Evolutionary conservation across 92 coral and sea anemone species (phyloP), one percentile per base, ranked within the genome.

Genomic region (Heteractis magnifica): DNA sequence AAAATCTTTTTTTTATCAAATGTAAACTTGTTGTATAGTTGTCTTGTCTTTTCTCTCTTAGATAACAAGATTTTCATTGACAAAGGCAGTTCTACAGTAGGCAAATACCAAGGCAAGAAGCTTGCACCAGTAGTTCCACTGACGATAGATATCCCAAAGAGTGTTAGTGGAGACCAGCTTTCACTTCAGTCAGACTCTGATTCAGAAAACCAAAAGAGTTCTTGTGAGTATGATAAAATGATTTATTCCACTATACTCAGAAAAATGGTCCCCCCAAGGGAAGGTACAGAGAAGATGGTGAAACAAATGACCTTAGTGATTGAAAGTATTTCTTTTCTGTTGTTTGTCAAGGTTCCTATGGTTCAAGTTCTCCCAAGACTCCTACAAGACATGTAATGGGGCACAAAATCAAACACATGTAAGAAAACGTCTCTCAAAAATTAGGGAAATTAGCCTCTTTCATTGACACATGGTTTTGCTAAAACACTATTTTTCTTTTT

Each of bases 371-470:
- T 20, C 95, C 97, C 48, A 88, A 88, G 82, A 94, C 98, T 41
- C 98, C 98, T 15, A 90, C 95, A 53, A 86, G 98, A 77, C 84
- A 87, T 83, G 93, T 88, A 10, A 88, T 93, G 97, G 92, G 94
- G 11, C 97, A 93, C 53, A 83, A 84, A 71, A 91, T 93, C 49
- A 87, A 87, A 64, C 99, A 96, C 94, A 96, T 93, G 99, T 96
- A 79, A 80, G 89, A 19, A 13, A 0, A 34, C 3, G 0, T 34
- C 44, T 34, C 44, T 34, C 44, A 34, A 34, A 34, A 34, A 34
- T 34, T 34, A 34, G 3, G 44, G 44, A 34, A 34, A 34, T 34
- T 26, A 26, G 34, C 44, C 44, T 34, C 44, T 34, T 34, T 2
- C 44, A 34, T 34, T 34, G 44, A 34, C 44, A 34, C 44, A 34